Evolutionary conservation across 2,113 vertebrate genomes (phyloP).

Genomic region (Nothoprocta perdicaria): DNA sequence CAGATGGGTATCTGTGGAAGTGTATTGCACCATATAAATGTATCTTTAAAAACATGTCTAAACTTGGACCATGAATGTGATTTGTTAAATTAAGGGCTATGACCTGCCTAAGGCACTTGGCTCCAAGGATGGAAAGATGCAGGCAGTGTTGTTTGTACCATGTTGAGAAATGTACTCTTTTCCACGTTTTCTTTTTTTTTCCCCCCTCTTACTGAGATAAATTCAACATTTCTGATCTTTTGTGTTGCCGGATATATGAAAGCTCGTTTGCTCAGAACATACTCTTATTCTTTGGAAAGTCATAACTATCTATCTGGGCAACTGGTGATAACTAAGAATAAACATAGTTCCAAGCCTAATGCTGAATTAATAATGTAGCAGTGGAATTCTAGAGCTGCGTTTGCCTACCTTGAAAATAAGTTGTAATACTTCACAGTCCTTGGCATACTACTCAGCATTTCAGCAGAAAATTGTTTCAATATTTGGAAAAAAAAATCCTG

Average conservation of each 20-base stretch:
- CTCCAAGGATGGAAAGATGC: background rate
- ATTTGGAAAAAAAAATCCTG: background rate
- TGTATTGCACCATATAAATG: fast-evolving
- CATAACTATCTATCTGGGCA: background rate
- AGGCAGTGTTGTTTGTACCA: background rate
- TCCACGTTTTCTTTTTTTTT: background rate
- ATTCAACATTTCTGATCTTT: background rate
- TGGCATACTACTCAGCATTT: background rate
- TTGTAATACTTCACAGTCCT: background rate
- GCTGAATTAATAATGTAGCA: background rate
- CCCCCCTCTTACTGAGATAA: background rate
- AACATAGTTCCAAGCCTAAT: background rate
- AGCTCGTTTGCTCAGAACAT: background rate
- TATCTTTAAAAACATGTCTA: background rate
- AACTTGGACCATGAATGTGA: background rate
- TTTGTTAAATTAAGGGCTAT: background rate
- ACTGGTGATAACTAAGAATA: background rate
- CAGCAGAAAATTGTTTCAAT: background rate
- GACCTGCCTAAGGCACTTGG: background rate
- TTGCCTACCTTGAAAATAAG: background rate
- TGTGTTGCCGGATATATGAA: background rate
- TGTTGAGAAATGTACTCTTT: fast-evolving
- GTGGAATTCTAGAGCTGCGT: background rate
- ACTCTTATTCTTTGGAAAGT: background rate
- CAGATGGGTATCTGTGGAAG: background rate